Evolutionary conservation across 2,797 vertebrate genomes (phyloP), one percentile per base, ranked within the genome.

Genomic region (Nasua narica): DNA sequence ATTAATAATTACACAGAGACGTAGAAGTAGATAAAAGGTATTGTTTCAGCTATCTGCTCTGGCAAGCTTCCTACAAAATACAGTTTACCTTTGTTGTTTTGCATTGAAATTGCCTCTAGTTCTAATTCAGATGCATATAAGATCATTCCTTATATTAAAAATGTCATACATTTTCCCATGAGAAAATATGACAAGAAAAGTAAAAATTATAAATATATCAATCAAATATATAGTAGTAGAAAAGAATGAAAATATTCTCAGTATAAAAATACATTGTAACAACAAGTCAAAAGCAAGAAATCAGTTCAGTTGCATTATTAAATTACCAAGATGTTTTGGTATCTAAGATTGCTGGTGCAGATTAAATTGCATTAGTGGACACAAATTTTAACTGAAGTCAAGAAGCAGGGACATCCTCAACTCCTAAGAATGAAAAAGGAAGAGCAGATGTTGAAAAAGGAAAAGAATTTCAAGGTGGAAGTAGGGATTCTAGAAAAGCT

Each of bases 141-240:
- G 60, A 91, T 81, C 56, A 86, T 79, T 76, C 10, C 50, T 96
- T 72, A 77, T 29, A 96, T 27, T 3, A 69, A 96, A 95, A 93
- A 83, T 95, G 93, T 56, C 0, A 78, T 52, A 93, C 23, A 94
- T 62, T 84, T 94, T 97, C 96, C 70, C 50, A 95, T 70, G 72
- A 70, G 52, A 82, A 97, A 97, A 87, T 91, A 96, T 89, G 62
- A 85, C 79, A 87, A 94, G 72, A 95, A 95, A 97, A 95, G 43
- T 37, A 82, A 56, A 96, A 93, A 70, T 90, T 2, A 74, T n/a
- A 77, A 96, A 96, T 94, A 91, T 25, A 79, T 50, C 0, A 46
- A 95, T 67, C 43, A 94, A 78, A 91, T 54, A 79, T 50, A 72
- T 10, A 69, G 0, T 0, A 72, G 18, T 50, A 69, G 54, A 74